Evolutionary conservation across 2,113 vertebrate genomes (phyloP).

Genomic region (Theristicus caerulescens): DNA sequence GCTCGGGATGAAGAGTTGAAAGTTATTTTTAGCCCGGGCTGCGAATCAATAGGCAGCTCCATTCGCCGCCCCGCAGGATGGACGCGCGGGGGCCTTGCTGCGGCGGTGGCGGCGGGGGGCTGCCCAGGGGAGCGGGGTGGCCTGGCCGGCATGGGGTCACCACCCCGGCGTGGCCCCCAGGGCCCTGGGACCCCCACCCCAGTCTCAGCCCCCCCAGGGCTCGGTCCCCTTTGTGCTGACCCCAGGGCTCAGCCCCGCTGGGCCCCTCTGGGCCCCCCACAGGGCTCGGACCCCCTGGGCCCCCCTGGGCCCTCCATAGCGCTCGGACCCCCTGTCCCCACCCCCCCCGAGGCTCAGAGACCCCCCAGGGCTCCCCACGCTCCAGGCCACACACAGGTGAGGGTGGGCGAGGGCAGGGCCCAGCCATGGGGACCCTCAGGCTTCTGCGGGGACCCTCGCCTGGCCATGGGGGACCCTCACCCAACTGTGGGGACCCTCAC

Average conservation of each 20-base stretch:
- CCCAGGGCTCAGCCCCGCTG: background rate
- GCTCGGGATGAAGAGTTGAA: conserved; percentile 71
- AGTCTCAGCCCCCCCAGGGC: too few species aligned
- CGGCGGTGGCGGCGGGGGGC: accelerated
- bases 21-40: conserved; percentile 77
- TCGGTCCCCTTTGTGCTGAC: too few species aligned
- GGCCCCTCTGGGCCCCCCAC: too few species aligned
- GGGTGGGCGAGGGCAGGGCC: background rate
- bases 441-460: background rate
- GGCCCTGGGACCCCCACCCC: background rate
- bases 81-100: background rate
- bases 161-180: accelerated
- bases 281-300: background rate
- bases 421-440: background rate
- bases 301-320: too few species aligned
- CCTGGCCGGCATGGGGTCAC: background rate
- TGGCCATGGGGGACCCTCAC: background rate
- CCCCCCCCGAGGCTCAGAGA: too few species aligned
- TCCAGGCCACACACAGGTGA: background rate
- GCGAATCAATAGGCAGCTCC: conserved; percentile 73
- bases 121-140: accelerated
- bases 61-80: conserved; percentile 46
- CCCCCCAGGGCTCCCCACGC: background rate
- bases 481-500: background rate
- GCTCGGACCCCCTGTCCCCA: too few species aligned